These are phyloP conservation scores for Drosophila equinoxialis DNA, from an alignment of 1,140 invertebrate species.

Conservation along the genomic window DNA sequence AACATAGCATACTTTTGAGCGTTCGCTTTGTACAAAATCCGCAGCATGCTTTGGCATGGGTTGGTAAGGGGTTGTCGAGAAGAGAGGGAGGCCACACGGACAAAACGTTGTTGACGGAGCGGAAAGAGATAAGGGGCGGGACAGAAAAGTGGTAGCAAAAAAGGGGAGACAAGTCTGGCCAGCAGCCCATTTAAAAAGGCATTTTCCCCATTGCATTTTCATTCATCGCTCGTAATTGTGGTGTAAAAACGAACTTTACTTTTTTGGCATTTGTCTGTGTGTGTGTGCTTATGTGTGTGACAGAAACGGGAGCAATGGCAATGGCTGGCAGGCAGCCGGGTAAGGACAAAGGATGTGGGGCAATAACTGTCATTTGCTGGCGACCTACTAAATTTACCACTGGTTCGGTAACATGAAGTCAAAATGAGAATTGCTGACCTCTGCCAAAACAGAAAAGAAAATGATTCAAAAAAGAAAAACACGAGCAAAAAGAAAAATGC, in stretches of 20 bases:
- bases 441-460: conserved; percentile 36
- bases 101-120: conserved; percentile 1
- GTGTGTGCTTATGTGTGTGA: background rate
- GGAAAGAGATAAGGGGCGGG: conserved; percentile 8
- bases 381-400: conserved; percentile 71
- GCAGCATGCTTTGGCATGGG: conserved; percentile 32
- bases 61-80: background rate
- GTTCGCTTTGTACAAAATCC: conserved; percentile 59
- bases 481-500: background rate
- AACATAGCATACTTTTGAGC: conserved; percentile 61
- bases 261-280: background rate
- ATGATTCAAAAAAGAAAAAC: background rate
- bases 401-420: conserved; percentile 39
- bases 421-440: conserved; percentile 78
- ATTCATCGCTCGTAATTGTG: conserved; percentile 78
- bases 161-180: conserved; percentile 6
- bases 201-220: conserved; percentile 71
- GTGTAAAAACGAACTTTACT: conserved; percentile 62
- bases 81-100: background rate
- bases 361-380: conserved; percentile 78
- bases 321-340: background rate
- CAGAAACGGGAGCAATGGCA: conserved; percentile 6
- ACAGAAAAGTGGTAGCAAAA: background rate
- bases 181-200: conserved; percentile 65
- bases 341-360: conserved; percentile 22